Evolutionary conservation across 2,888 invertebrate genomes (phyloP), one percentile per base, ranked within the genome.

Genomic region (Erynnis tages): DNA sequence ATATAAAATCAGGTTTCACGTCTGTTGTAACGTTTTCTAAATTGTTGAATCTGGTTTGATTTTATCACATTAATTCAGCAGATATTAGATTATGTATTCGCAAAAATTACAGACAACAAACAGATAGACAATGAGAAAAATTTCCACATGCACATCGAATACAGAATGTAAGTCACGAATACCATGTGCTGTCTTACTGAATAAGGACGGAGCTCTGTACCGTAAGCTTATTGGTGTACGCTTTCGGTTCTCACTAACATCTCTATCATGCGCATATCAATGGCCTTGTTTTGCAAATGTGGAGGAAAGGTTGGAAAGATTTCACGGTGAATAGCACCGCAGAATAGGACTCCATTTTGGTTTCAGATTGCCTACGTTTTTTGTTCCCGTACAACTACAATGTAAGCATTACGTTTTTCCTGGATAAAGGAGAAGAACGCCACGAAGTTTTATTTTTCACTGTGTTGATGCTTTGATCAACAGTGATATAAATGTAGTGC

Each of bases 161-260:
- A 49, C 82, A 67, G 82, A 84, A 87, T 87, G 83, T 88, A 83
- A 88, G 89, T 88, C 89, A 89, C 89, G 89, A 89, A 86, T 82
- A 74, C 73, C 79, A 68, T 88, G 86, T 88, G 82, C 75, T 65
- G 74, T 78, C 79, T 79, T 79, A 79, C 80, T 82, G 82, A 82
- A 85, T 85, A 81, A 78, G 81, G 75, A 73, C 68, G 66, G 71
- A 71, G 67, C 66, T 69, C 69, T 72, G 60, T 67, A 63, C 61
- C 73, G 57, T 73, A 78, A 79, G 76, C 63, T 65, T 61, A 63
- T 65, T 62, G 62, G 57, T 59, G 67, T 68, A 55, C 55, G 57
- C 57, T 57, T 67, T 66, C 65, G 54, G 58, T 67, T 69, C 64
- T 70, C 68, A 66, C 67, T 71, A 69, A 81, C 79, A 79, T 71